phyloP scores from a whole-genome alignment of 2,797 vertebrate genomes.

The Sebastes trivittatus region DNA sequence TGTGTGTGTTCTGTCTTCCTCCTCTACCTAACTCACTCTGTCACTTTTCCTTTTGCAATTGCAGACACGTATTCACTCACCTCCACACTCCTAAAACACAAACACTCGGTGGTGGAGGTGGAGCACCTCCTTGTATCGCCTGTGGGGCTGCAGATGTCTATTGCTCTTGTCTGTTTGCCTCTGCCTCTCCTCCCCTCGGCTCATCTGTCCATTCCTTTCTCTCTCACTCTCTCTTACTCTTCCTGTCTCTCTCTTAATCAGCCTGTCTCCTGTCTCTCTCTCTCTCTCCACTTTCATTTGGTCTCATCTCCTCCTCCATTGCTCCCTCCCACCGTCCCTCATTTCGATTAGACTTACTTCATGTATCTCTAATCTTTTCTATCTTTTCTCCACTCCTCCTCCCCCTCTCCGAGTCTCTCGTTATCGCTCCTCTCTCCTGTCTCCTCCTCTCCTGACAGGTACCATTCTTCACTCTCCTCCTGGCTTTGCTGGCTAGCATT shows the following conservation, averaged over 20 bases:
- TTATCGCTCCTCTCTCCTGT: constrained; percentile 60
- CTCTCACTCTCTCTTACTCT: constrained; percentile 22
- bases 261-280: constrained; percentile 4
- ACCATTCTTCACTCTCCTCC: constrained; percentile 70
- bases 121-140: constrained; percentile 55
- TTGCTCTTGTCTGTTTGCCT: constrained; percentile 50
- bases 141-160: constrained; percentile 69
- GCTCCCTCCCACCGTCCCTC: constrained; percentile 34
- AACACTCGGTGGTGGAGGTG: constrained; percentile 27
- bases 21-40: constrained; percentile 13
- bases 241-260: constrained; percentile 38
- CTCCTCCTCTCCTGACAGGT: constrained; percentile 67
- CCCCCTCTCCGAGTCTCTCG: constrained; percentile 32
- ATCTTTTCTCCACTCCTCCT: constrained; percentile 36
- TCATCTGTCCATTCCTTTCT: constrained; percentile 48
- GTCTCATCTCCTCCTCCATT: constrained; percentile 31
- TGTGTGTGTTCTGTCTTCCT: constrained; percentile 5
- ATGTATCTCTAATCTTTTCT: constrained; percentile 65
- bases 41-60: constrained; percentile 55
- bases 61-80: constrained; percentile 54
- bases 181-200: constrained; percentile 23
- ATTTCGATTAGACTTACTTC: constrained; percentile 65
- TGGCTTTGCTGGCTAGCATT: constrained; percentile 28
- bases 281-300: constrained; percentile 22
- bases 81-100: constrained; percentile 29